Base-by-base conservation (phyloP, 2,797 vertebrate species). In the Remorina albescens region DNA sequence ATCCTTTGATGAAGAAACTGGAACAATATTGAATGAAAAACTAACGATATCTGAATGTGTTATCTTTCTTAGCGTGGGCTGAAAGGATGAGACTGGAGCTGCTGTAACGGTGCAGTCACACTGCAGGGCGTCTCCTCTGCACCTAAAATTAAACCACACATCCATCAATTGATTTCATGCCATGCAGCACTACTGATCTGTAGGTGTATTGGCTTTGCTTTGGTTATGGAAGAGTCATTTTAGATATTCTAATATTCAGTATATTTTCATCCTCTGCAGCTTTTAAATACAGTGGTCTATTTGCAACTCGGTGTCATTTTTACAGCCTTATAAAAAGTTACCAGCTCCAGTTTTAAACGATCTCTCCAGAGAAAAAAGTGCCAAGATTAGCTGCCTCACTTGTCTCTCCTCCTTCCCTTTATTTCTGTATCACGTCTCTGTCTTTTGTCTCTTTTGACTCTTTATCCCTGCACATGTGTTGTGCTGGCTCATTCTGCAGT, bases 281-380 rank as follows among this genome's bases (percentile, higher is more conserved):
- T 66, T 25, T 61, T 66, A 42, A 71, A 44, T 61, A 46, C 54
- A 15, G 8, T 16, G 16, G 4, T 59, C 39, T 59, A 1, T 69
- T 71, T 77, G 34, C 36, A 59, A 19, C 71, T 56, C 69, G 6
- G 36, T 44, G n/a, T n/a, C 32, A 26, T 67, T 21, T 72, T 69
- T 30, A 46, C 37, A 50, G 39, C 11, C 8, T 32, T 23, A 13
- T 55, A 37, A 78, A 71, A 53, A 39, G 23, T 30, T 12, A 56
- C 51, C 54, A 41, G 61, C 67, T 74, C 41, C 36, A 30, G 44
- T 59, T 63, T 32, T 53, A 66, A 61, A 73, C 37, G 8, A 64
- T 58, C 34, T 62, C 59, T 46, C 54, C 21, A 46, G 66, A 26
- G 62, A 5, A 25, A 39, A 5, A 30, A 66, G 55, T 68, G 55